Base-by-base conservation (phyloP, 2,888 invertebrate genomes). In the Drosophila barbarae region DNA sequence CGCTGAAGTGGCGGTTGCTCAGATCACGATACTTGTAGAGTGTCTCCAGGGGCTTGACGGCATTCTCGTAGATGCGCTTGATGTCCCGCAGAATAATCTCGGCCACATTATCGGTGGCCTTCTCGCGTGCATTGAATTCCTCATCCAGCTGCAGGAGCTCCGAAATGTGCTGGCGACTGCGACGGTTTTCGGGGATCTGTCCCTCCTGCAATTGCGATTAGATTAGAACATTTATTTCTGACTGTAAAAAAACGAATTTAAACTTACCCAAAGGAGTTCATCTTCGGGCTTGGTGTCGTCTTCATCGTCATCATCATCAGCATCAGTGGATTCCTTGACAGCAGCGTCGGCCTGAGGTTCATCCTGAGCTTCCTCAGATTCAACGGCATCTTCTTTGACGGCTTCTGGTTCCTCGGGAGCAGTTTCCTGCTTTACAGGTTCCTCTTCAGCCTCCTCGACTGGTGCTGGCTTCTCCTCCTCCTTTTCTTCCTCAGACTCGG, bases 1-100 rank as follows among this genome's bases (percentile, higher is more conserved):
- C 98, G 86, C 96, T 95, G 86, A 96, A 96, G 90, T 95, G 96
- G 73, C 96, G 92, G 88, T 96, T 96, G 88, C 97, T 97, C 60
- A 98, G 91, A 89, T 97, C 97, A 81, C 96, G 93, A 87, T 97
- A 98, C 88, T 96, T 97, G 90, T 96, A 98, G 32, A 96, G 90
- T n/a, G 92, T 93, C 91, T 98, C 98, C 83, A 98, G 90, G 1
- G 97, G 97, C 88, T 96, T 95, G 50, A 98, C 95, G 4, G 96
- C 95, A 72, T 92, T 93, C 88, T 96, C 96, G 82, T 96, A 96
- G 54, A 96, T 91, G 84, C 92, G 93, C 89, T 97, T 97, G 75
- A 97, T 91, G 84, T 97, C 96, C 76, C 94, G 93, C 32, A 97
- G 92, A 28, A 96, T 93, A 23, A 93, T 92, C 71, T 95, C 95